Conservation (phyloP, 2,113 vertebrate species). For the Microtus ochrogaster region DNA sequence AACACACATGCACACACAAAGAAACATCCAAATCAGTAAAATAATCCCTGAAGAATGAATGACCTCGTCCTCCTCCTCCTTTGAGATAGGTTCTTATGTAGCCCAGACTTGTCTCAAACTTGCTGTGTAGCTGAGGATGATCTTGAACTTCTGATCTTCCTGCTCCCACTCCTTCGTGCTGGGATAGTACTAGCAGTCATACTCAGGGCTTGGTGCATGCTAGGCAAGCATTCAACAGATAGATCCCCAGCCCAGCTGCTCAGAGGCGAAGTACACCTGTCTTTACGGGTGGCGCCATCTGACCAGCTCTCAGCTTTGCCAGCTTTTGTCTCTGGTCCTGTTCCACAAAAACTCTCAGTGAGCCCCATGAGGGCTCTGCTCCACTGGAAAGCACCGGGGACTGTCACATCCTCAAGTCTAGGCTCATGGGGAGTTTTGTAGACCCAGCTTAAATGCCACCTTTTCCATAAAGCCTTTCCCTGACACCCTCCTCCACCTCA, state of each 20-base stretch:
- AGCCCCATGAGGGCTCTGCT: not conserved
- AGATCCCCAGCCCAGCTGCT: not conserved
- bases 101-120: not conserved
- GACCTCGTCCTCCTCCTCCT: not conserved
- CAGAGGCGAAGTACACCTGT: not conserved
- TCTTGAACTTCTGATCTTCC: not conserved
- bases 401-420: not conserved
- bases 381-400: not conserved
- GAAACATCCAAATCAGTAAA: not conserved
- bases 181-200: not conserved
- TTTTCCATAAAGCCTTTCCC: not conserved
- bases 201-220: not conserved
- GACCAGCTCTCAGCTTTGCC: not conserved
- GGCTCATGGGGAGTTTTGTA: not conserved
- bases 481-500: not conserved
- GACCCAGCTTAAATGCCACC: not conserved
- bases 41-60: not conserved
- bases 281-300: not conserved
- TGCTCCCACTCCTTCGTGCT: not conserved
- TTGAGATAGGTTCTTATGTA: not conserved
- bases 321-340: not conserved
- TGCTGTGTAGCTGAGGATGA: not conserved
- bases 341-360: not conserved
- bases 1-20: not conserved
- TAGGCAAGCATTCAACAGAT: not conserved